A percentile compares a stretch with the other conserved stretches of the same genome.
These are phyloP conservation scores for Aegithalos caudatus DNA, from an alignment of 2,113 vertebrate genomes.

Conservation along the genomic window DNA sequence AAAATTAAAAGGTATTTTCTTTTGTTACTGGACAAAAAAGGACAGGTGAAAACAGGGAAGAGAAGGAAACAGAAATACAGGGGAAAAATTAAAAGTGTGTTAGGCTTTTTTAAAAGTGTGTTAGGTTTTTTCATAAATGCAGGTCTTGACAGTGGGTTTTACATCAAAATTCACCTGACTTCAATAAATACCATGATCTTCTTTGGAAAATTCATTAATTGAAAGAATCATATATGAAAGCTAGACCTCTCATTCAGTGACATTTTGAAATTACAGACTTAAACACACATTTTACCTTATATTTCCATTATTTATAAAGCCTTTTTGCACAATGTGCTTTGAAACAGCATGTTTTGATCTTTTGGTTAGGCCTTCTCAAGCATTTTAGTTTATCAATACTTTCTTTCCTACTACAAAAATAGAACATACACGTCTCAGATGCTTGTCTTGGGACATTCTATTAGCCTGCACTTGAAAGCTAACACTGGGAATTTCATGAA, in stretches of 20 bases:
- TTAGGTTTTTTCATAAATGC: neutral
- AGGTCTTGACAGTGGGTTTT: neutral
- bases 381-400: neutral
- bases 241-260: neutral
- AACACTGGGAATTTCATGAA: neutral
- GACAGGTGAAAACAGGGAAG: neutral
- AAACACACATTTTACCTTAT: neutral
- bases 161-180: neutral
- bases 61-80: neutral
- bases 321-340: neutral
- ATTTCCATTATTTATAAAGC: neutral
- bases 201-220: neutral
- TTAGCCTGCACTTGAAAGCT: neutral
- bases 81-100: neutral
- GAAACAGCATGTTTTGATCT: neutral
- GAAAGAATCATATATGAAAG: neutral
- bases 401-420: neutral
- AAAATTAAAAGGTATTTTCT: neutral
- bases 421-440: neutral
- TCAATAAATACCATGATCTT: neutral
- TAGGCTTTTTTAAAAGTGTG: neutral
- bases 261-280: neutral
- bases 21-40: neutral
- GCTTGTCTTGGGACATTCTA: neutral
- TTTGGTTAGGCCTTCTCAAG: neutral